Evolutionary conservation across 2,113 vertebrate genomes (phyloP).

Genomic region (Empidonax traillii): DNA sequence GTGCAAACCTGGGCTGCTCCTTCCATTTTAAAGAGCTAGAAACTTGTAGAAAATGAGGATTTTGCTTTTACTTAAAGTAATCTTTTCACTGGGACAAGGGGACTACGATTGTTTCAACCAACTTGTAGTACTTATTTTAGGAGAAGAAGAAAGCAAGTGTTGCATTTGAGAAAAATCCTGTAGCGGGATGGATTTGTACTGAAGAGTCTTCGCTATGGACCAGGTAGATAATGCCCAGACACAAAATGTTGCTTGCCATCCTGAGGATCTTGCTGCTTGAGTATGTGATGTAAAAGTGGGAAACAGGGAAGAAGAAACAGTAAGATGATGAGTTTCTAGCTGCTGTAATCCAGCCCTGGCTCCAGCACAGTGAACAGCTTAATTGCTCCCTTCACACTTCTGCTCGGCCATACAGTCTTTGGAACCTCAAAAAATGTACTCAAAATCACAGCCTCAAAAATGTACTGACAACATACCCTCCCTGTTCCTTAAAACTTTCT

Average conservation of each 20-base stretch:
- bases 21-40: neutral
- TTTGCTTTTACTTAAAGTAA: neutral
- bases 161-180: neutral
- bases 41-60: neutral
- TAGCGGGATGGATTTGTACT: neutral
- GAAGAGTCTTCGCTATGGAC: neutral
- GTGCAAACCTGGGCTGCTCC: neutral
- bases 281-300: neutral
- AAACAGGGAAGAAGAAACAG: neutral
- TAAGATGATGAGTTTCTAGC: neutral
- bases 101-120: neutral
- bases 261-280: neutral
- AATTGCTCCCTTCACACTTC: conserved; percentile 20
- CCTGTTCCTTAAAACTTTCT: neutral
- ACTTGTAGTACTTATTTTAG: neutral
- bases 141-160: neutral
- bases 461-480: neutral
- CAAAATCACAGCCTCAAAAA: neutral
- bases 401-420: neutral
- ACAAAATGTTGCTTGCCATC: neutral
- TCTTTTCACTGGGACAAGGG: neutral
- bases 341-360: neutral
- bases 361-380: neutral
- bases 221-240: neutral
- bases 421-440: neutral